Percentiles rank a stretch among this genome's conserved stretches.
phyloP scores from a whole-genome alignment of 2,888 invertebrate species.

The Teleogryllus oceanicus region DNA sequence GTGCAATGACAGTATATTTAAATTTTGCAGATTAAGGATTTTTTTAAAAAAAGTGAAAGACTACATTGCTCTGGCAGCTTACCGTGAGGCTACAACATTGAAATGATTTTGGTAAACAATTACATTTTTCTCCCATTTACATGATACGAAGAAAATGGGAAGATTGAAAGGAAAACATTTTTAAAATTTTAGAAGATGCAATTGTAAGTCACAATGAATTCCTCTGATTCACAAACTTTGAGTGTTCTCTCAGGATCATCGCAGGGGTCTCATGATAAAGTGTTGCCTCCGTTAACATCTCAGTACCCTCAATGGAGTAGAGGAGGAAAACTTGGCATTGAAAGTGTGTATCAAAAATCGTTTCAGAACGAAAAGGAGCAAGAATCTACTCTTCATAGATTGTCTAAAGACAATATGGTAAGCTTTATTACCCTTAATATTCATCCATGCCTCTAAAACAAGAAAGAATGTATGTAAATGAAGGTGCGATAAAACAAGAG shows the following conservation, averaged over 20 bases:
- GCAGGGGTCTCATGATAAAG: neutral
- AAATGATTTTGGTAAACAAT: too few species aligned
- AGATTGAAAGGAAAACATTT: too few species aligned
- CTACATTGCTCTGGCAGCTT: too few species aligned
- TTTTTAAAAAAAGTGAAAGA: too few species aligned
- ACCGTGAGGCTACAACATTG: too few species aligned
- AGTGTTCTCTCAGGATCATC: neutral
- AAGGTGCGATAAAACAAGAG: too few species aligned
- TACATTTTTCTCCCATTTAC: too few species aligned
- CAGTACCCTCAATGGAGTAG: constrained; percentile 30
- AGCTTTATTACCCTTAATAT: neutral
- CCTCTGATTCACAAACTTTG: constrained; percentile 2
- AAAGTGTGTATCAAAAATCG: constrained; percentile 3
- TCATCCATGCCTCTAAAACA: too few species aligned
- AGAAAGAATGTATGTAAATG: too few species aligned
- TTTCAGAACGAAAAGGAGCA: neutral
- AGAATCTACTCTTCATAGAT: neutral
- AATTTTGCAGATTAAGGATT: too few species aligned
- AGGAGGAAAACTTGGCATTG: constrained; percentile 26
- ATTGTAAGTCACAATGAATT: neutral
- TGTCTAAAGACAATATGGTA: constrained; percentile 22
- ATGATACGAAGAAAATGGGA: too few species aligned
- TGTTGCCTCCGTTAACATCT: constrained; percentile 26
- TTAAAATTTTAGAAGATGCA: neutral
- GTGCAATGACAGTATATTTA: too few species aligned